Evolutionary conservation across 1,140 invertebrate genomes (phyloP).

Genomic region (Sitophilus oryzae): DNA sequence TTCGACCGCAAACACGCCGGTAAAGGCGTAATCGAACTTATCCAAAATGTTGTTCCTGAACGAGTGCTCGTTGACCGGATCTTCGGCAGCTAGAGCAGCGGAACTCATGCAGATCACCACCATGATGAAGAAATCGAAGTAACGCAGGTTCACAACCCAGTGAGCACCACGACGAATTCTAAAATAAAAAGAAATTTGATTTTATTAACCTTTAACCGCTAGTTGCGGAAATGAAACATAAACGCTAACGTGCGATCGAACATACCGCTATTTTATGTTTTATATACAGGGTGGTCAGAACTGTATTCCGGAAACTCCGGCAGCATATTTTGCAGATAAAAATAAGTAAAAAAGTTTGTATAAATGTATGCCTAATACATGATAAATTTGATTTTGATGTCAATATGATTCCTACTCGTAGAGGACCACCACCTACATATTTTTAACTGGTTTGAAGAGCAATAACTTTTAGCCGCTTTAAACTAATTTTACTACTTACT

Average conservation of each 20-base stretch:
- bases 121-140: conserved; percentile 99
- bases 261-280: conserved; percentile 97
- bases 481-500: no score
- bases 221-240: conserved; percentile 75
- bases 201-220: no score
- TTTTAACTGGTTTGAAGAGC: no score
- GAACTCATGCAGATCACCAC: conserved; percentile 96
- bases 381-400: no score
- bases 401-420: no score
- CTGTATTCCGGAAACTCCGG: no score
- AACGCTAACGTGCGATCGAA: conserved; percentile 93
- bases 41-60: conserved; percentile 86
- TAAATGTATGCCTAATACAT: no score
- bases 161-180: conserved; percentile 88
- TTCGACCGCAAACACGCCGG: conserved; percentile 98
- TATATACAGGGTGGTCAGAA: no score
- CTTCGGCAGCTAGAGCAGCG: conserved; percentile 97
- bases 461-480: no score
- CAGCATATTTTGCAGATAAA: no score
- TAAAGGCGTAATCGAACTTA: conserved; percentile 99
- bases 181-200: conserved; percentile 44
- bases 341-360: no score
- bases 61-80: conserved; percentile 91
- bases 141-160: conserved; percentile 96
- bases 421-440: no score